Conservation (phyloP, 2,113 vertebrate genomes). For the Tichodroma muraria region DNA sequence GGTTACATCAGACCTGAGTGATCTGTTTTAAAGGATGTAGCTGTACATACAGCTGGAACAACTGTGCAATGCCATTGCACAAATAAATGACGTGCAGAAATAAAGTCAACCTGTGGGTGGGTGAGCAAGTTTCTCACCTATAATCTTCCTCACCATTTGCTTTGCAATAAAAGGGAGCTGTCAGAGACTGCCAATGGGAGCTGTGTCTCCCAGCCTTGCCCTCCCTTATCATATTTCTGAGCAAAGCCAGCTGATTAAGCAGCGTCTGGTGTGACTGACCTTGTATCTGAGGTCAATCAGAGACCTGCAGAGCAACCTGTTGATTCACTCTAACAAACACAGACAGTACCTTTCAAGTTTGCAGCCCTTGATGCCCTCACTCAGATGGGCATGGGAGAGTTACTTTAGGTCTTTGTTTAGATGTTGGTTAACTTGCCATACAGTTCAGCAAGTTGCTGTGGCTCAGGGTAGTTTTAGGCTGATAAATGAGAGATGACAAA, state of each 20-base stretch:
- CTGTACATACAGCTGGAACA: not conserved
- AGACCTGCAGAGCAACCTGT: not conserved
- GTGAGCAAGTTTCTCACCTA: not conserved
- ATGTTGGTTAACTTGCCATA: not conserved
- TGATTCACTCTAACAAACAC: not conserved
- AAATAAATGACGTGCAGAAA: not conserved
- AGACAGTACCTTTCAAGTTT: not conserved
- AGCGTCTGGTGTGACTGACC: not conserved
- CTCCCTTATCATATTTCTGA: not conserved
- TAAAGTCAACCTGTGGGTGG: not conserved
- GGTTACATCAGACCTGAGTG: not conserved
- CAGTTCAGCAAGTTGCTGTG: not conserved
- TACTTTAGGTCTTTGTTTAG: not conserved
- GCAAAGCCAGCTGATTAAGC: conserved; percentile 25
- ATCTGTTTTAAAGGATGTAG: not conserved
- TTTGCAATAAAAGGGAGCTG: not conserved
- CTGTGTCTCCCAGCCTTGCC: not conserved
- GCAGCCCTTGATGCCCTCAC: not conserved
- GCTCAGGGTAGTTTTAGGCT: not conserved
- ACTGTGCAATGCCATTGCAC: not conserved
- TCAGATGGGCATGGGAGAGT: not conserved
- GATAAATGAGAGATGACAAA: not conserved
- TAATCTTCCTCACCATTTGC: not conserved
- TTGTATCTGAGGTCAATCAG: not conserved
- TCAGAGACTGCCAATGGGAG: not conserved